Base-by-base conservation (phyloP, 2,113 vertebrate genomes). In the Antechinus stuartii region DNA sequence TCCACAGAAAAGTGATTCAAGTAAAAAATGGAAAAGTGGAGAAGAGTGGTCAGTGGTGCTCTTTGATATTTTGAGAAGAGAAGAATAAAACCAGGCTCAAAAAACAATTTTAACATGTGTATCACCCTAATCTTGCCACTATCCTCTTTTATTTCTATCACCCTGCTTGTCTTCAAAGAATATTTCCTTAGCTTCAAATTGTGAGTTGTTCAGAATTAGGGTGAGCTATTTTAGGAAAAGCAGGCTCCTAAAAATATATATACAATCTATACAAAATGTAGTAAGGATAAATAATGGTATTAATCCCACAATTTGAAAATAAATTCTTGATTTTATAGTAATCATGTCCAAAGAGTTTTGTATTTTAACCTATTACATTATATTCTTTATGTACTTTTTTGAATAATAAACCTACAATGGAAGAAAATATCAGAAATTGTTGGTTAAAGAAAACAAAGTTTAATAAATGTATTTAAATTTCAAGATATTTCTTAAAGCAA, bases 401-500 rank as follows among this genome's bases (percentile, higher is more conserved):
- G 16, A 84, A 42, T 5, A 42, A 19, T 84, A 42, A 84, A 23
- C n/a, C 68, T 23, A 84, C 22, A 35, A 84, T 12, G 30, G 14
- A 68, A 76, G 57, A 68, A n/a, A 16, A 76, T n/a, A 76, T 76
- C 14, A 84, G n/a, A 84, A 84, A 42, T 84, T 76, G 30, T 68
- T 68, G 11, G 61, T 76, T n/a, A 76, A 93, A 91, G 94, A 94
- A 47, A 8, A 89, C 57, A 94, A 84, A 19, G 23, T 42, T 91
- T 55, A 89, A 26, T 47, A 61, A 52, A n/a, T 95, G 22, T 8
- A 53, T 57, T n/a, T 42, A 95, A 96, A 76, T 11, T 47, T 93
- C 50, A 11, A 54, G 54, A n/a, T 91, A 84, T 84, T 35, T 94
- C 97, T 90, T 84, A 93, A 93, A 92, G 26, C 52, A 47, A 92